phyloP scores from a whole-genome alignment of 2,113 vertebrate species.

The Todiramphus chloris region DNA sequence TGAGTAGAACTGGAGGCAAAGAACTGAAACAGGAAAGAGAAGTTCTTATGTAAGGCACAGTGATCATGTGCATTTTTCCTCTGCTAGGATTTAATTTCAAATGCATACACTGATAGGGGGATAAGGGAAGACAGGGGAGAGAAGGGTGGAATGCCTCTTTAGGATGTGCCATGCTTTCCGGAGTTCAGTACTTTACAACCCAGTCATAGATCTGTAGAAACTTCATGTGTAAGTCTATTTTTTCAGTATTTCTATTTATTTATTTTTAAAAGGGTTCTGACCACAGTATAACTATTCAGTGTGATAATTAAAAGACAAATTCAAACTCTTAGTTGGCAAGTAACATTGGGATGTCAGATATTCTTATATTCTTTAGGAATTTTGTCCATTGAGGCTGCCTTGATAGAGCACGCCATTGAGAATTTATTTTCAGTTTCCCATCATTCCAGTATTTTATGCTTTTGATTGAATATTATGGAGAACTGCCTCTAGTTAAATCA shows the following conservation, averaged over 20 bases:
- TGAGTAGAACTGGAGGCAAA: not conserved
- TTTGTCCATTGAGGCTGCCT: not conserved
- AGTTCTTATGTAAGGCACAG: not conserved
- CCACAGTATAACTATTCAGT: not conserved
- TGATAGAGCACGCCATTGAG: not conserved
- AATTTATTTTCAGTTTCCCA: not conserved
- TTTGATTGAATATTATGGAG: not conserved
- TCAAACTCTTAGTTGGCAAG: not conserved
- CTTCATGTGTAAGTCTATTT: not conserved
- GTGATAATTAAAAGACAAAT: not conserved
- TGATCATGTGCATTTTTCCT: fast-evolving
- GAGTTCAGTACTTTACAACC: not conserved
- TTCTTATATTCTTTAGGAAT: not conserved
- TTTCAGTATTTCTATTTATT: not conserved
- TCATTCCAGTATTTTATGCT: not conserved
- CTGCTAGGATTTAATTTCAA: not conserved
- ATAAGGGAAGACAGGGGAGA: not conserved
- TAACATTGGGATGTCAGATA: not conserved
- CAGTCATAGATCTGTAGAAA: not conserved
- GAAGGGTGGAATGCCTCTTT: not conserved
- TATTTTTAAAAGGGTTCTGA: not conserved
- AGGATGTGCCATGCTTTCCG: not conserved
- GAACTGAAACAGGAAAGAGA: not conserved
- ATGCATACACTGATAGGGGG: not conserved
- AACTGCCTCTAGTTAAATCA: not conserved